A percentile compares a stretch with the other conserved stretches of the same genome.
Conservation (phyloP, 30 jellyfish, hydroid and myxozoan genomes). For the Pelagia noctiluca region DNA sequence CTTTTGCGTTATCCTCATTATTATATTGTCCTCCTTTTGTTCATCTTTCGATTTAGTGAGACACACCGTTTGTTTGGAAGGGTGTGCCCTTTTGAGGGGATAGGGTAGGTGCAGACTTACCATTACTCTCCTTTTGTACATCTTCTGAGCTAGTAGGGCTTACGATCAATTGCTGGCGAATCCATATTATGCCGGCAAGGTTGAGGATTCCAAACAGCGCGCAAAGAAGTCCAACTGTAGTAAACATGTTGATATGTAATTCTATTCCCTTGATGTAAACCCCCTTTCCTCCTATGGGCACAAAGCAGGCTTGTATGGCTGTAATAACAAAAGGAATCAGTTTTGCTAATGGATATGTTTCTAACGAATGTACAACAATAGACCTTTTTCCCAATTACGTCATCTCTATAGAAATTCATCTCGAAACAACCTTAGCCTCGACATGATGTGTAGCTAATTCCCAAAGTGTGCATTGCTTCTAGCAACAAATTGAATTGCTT, state of each 20-base stretch:
- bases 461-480: too few relatives aligned
- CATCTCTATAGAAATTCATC: too few relatives aligned
- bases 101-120: neutral
- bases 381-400: too few relatives aligned
- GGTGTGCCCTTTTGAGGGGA: neutral
- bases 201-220: conserved; percentile 58
- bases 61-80: neutral
- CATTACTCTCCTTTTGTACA: conserved; percentile 24
- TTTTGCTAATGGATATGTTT: neutral
- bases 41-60: neutral
- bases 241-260: conserved; percentile 64
- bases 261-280: conserved; percentile 35
- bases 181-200: conserved; percentile 28
- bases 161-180: conserved; percentile 19
- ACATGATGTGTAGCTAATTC: too few relatives aligned
- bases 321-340: neutral
- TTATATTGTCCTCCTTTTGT: neutral
- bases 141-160: conserved; percentile 46
- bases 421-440: too few relatives aligned
- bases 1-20: neutral
- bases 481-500: too few relatives aligned
- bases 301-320: conserved; percentile 81
- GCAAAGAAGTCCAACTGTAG: conserved; percentile 79
- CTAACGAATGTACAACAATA: too few relatives aligned
- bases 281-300: conserved; percentile 83